phyloP scores from a whole-genome alignment of 1,140 invertebrate genomes.

The Dendroctonus ponderosae region DNA sequence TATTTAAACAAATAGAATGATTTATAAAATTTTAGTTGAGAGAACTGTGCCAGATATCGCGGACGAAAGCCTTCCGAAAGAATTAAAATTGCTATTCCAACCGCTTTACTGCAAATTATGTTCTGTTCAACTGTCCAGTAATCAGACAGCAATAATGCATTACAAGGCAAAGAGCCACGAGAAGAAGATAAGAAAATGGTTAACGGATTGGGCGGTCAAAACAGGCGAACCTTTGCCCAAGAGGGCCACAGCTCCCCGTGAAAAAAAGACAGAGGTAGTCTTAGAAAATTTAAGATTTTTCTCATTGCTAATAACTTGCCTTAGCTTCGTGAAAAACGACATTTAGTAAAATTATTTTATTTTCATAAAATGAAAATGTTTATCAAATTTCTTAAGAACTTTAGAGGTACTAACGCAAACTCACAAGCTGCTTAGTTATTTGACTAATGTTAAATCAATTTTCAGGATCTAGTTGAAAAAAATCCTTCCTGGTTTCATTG shows the following conservation, averaged over 20 bases:
- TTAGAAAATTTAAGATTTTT: too few relatives aligned
- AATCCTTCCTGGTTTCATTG: slow-evolving; percentile 50
- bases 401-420: neutral
- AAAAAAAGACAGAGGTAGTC: slow-evolving; percentile 25
- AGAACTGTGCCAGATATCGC: slow-evolving; percentile 35
- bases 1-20: too few relatives aligned
- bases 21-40: slow-evolving; percentile 26
- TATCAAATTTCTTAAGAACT: neutral
- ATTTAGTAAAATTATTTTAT: too few relatives aligned
- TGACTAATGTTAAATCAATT: neutral
- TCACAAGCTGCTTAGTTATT: neutral
- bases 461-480: slow-evolving; percentile 35
- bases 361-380: neutral
- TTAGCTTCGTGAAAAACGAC: too few relatives aligned
- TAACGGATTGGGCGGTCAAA: slow-evolving; percentile 45
- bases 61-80: slow-evolving; percentile 48
- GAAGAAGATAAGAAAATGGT: slow-evolving; percentile 51
- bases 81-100: slow-evolving; percentile 50
- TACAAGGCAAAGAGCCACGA: slow-evolving; percentile 54
- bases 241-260: slow-evolving; percentile 30
- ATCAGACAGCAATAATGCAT: slow-evolving; percentile 51
- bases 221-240: slow-evolving; percentile 46
- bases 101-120: slow-evolving; percentile 53
- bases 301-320: too few relatives aligned
- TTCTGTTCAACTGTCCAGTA: slow-evolving; percentile 48